Evolutionary conservation across 2,888 invertebrate species (phyloP), one percentile per base, ranked within the genome.

Genomic region (Drosophila aldrichi): DNA sequence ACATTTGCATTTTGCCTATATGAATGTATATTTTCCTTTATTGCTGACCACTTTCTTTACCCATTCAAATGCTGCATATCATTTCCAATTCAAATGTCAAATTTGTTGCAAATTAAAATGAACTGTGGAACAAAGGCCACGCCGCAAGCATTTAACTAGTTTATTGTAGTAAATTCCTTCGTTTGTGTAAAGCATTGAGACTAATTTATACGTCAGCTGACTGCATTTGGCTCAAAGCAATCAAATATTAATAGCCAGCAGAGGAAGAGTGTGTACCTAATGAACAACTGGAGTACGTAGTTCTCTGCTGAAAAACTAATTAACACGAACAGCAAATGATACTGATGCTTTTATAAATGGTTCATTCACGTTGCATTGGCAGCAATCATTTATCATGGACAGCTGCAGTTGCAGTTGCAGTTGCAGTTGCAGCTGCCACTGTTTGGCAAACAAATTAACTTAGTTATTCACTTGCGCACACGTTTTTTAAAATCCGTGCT

Each of bases 371-470:
- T 16, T 20, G 38, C 59, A 52, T 38, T 32, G 29, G 40, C 12
- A 40, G 29, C 14, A 32, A 55, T 68, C 74, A 68, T 71, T 68
- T 67, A 55, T 74, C 59, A 68, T 67, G 40, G 8, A 3, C 49
- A 10, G 32, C 1, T 20, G 12, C 36, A 40, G 55, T 22, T 38
- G 48, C 46, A 32, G 48, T 32, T 44, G 22, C 22, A 29, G 52
- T 46, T 20, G 36, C 18, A 18, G 48, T n/a, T 44, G 25, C n/a
- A 34, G 56, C 43, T 16, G 40, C 25, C 10, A n/a, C 6, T 44
- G 43, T 14, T 14, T 14, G 2, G 20, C 43, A 44, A 41, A 41
- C 5, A 41, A 41, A 29, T 2, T 29, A 29, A 29, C 29, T 29
- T 29, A 2, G 18, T 10, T 18, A 12, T 10, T 32, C 10, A 10